Evolutionary conservation across 1,140 invertebrate genomes (phyloP), one percentile per base, ranked within the genome.

Genomic region (Uloborus diversus): DNA sequence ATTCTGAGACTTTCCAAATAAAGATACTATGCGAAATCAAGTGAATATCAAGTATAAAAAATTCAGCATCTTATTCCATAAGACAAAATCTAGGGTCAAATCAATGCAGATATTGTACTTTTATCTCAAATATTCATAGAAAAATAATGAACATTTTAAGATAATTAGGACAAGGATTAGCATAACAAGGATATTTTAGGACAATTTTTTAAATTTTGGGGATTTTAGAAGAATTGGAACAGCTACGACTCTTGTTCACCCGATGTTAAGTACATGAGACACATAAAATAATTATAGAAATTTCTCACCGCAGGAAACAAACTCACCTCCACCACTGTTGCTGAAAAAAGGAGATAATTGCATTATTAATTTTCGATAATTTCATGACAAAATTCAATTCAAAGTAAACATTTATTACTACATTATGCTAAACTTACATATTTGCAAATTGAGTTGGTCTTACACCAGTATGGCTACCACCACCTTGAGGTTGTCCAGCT

Each of bases 401-500:
- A 49, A 11, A 65, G 2, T 35, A 37, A n/a, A 20, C 4, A 37
- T 27, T 37, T 37, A 7, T 37, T 37, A 17, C 14, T n/a, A 23
- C 3, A 2, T 11, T 14, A 53, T 2, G 3, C 5, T 30, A n/a
- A 30, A 37, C 27, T 5, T n/a, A 3, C 3, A 27, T 0, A 30
- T 56, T 23, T 49, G 47, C 35, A 20, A 62, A 62, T 13, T 62
- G 59, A 17, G 27, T 25, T n/a, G 73, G 73, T 51, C 73, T 78
- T 23, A 78, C 66, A 1, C 73, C 62, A 4, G 59, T 28, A 53
- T 78, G 51, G 4, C 57, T 57, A 51, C 75, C 61, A 14, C 75
- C 75, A 66, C 35, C 37, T 14, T 71, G 66, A 14, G 76, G 81
- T 42, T 83, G 82, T 28, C 83, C 83, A 37, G 83, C 83, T 47